Percentiles rank a stretch among this genome's conserved stretches.
phyloP scores from a whole-genome alignment of 2,113 vertebrate genomes.

The Artemisiospiza belli region DNA sequence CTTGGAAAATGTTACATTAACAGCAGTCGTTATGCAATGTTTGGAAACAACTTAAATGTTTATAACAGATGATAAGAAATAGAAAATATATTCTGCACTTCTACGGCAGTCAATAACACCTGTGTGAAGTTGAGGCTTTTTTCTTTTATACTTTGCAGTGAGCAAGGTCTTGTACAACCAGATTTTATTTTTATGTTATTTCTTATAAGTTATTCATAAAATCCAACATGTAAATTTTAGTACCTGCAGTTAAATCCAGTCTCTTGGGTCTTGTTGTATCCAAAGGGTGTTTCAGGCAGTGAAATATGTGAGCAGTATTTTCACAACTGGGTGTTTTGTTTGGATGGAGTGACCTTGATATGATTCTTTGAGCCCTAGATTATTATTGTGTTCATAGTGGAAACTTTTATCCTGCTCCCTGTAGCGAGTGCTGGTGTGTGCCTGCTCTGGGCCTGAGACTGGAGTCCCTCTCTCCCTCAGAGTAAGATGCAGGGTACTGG shows the following conservation, averaged over 20 bases:
- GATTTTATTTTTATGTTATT: background rate
- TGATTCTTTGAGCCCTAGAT: background rate
- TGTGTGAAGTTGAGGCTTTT: background rate
- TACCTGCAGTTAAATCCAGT: background rate
- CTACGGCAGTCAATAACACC: background rate
- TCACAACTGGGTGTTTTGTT: background rate
- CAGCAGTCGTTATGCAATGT: background rate
- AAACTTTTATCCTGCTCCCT: background rate
- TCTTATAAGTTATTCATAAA: background rate
- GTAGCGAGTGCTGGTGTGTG: fast-evolving
- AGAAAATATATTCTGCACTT: background rate
- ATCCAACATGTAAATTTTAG: background rate
- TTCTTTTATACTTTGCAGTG: background rate
- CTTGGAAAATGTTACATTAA: constrained; percentile 32
- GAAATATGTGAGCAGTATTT: background rate
- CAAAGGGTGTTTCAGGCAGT: background rate
- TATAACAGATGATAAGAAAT: constrained; percentile 12
- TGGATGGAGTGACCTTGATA: background rate
- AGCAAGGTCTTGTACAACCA: background rate
- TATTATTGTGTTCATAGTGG: background rate
- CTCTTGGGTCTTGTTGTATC: background rate
- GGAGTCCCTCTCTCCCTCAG: background rate
- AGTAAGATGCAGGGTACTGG: background rate
- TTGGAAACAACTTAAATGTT: constrained; percentile 34
- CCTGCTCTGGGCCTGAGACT: background rate